Evolutionary conservation across 2,888 invertebrate species (phyloP), one percentile per base, ranked within the genome.

Genomic region (Drosophila peninsularis): DNA sequence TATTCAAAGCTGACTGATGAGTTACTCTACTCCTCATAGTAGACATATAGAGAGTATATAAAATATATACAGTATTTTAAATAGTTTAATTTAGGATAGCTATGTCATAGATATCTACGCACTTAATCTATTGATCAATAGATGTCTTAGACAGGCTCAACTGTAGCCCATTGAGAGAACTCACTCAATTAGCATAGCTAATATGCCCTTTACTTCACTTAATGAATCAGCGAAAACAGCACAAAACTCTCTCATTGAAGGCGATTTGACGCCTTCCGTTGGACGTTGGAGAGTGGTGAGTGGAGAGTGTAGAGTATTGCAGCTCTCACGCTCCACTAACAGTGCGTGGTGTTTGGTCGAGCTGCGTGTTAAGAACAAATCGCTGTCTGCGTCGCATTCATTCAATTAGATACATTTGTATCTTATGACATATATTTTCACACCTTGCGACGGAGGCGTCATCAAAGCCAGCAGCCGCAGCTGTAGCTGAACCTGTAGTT

Each of bases 371-470:
- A 80, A 66, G 74, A 86, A 77, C 74, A 88, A 87, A 83, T 89
- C 81, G 75, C 39, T 82, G 54, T 80, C 69, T 67, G 63, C 52
- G 72, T 69, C 63, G 82, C 71, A 76, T 72, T 80, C 85, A 80
- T 82, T 82, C 90, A 87, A 87, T 87, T 87, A 89, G 90, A 89
- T 89, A 88, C 90, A 89, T 87, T 89, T 87, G 86, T 87, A 87
- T 88, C 90, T 89, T 85, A 86, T 88, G 88, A 87, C 89, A 88
- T 74, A 82, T 75, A 78, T 88, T 89, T 87, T 87, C 88, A 86
- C 86, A 87, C 86, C 88, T 89, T 76, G n/a, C 73, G 53, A 64
- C 55, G 27, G 30, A 41, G 45, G 44, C 27, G 17, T 27, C 53
- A 54, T 50, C 62, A 62, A 55, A 56, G 52, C 24, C 71, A 53